Percentiles rank a stretch among this genome's conserved stretches.
These are phyloP conservation scores for Heptranchias perlo DNA, from an alignment of 2,113 vertebrate genomes.

Conservation along the genomic window DNA sequence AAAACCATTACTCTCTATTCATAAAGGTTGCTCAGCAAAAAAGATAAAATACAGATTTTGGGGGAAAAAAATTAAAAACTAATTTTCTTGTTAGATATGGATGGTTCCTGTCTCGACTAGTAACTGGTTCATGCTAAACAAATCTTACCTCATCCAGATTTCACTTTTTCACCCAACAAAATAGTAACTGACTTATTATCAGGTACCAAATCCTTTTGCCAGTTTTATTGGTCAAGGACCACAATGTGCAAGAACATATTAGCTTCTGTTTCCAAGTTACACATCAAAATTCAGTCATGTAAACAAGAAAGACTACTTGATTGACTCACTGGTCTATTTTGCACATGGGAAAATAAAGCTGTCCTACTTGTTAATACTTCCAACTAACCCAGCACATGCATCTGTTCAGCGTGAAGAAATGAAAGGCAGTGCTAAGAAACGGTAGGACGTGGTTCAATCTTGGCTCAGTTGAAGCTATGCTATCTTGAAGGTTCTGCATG, in stretches of 20 bases:
- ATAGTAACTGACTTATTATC: neutral
- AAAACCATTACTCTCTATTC: neutral
- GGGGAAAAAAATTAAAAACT: neutral
- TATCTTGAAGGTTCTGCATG: neutral
- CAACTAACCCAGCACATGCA: conserved; percentile 29
- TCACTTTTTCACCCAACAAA: neutral
- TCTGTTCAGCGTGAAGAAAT: neutral
- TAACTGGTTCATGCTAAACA: neutral
- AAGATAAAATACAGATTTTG: neutral
- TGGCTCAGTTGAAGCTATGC: too few relatives aligned
- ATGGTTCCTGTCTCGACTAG: neutral
- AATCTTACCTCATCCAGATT: neutral
- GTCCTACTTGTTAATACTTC: neutral
- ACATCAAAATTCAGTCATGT: neutral
- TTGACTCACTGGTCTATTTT: neutral
- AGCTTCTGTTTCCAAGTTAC: neutral
- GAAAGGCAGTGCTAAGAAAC: neutral
- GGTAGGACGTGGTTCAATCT: neutral
- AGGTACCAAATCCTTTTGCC: neutral
- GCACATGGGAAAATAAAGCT: neutral
- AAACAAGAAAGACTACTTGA: neutral
- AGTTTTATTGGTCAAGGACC: neutral
- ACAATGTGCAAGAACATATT: neutral
- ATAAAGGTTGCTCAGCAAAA: neutral
- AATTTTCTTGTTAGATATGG: neutral